Base-by-base conservation (phyloP, 2,113 vertebrate species). In the Gymnogyps californianus region DNA sequence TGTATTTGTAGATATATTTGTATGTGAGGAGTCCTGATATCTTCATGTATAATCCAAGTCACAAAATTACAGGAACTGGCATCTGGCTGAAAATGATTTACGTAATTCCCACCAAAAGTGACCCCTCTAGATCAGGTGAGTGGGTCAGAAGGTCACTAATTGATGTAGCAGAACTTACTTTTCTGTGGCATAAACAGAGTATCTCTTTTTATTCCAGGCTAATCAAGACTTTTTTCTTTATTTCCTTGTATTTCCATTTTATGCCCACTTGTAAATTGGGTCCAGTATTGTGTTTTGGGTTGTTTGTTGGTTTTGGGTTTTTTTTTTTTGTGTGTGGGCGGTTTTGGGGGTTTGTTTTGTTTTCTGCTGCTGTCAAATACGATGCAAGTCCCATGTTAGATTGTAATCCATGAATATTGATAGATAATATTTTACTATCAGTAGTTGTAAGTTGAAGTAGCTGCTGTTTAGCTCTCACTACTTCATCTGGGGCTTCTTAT, bases 321-420 rank as follows among this genome's bases (percentile, higher is more conserved):
- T 58, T 61, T 20, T 47, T 36, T 7, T 58, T 20, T 2, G 0
- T 32, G 1, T 13, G 7, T 54, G 15, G 25, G 9, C 67, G 29
- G 6, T 40, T 87, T 55, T 69, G 17, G 22, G 31, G 15, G 57
- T 19, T 34, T 52, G 31, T 83, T 49, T 74, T 76, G 15, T 36
- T 83, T 62, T 51, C 66, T 69, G 29, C 58, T 46, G 82, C 51
- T 90, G n/a, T 47, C 59, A 24, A n/a, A 13, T 83, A 46, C 0
- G 5, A 2, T 51, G 38, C 22, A 52, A 36, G n/a, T 81, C 17
- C 31, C 1, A 0, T 46, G 11, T 69, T 86, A 81, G 64, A 52
- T 17, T 77, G 24, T 54, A 40, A 61, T 26, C 29, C 11, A 11
- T 42, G 26, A 83, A 29, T 90, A 55, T 87, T 84, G 6, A 15